phyloP scores from a whole-genome alignment of 2,113 vertebrate species.

The Perca flavescens region DNA sequence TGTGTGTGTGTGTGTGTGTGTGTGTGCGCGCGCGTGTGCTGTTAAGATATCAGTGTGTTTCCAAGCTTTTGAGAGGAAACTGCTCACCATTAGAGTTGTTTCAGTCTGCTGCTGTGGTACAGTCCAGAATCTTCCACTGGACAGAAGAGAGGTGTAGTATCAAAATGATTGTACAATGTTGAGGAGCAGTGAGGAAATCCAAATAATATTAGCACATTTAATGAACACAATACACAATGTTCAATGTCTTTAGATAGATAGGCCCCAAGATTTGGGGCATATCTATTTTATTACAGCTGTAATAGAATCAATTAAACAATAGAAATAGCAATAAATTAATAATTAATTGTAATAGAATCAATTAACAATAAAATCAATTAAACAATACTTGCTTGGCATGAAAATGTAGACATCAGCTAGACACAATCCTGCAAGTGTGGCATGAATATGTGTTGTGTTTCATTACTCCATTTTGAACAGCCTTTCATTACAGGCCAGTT shows the following conservation, averaged over 20 bases:
- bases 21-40: too few species aligned
- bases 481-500: neutral
- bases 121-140: too few species aligned
- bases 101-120: too few species aligned
- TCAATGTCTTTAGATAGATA: neutral
- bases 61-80: too few species aligned
- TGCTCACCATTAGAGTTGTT: too few species aligned
- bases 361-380: neutral
- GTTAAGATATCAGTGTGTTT: too few species aligned
- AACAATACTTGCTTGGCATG: neutral
- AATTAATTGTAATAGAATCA: neutral
- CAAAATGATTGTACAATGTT: neutral
- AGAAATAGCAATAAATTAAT: too few species aligned
- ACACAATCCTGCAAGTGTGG: neutral
- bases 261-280: too few species aligned
- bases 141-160: too few species aligned
- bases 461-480: constrained; percentile 55
- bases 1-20: too few species aligned
- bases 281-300: neutral
- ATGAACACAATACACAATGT: neutral
- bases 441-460: neutral
- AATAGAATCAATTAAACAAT: neutral
- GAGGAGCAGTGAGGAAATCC: neutral
- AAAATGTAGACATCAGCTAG: neutral
- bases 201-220: neutral